Base-by-base conservation (phyloP, 2,113 vertebrate genomes). In the Chloropsis cyanopogon region DNA sequence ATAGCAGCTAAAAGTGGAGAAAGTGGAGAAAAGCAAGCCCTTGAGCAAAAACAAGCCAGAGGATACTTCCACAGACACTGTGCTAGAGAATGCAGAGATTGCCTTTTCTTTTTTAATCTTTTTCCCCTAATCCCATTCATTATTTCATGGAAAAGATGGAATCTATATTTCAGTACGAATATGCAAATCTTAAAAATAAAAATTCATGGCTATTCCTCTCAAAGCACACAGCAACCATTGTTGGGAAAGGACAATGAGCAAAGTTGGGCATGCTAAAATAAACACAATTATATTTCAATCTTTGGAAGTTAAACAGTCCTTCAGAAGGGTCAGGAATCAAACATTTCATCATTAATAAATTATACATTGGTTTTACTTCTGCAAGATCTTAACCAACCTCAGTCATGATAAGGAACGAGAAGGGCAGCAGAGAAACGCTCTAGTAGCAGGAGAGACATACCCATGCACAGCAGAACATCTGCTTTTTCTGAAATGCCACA, bases 281-380 rank as follows among this genome's bases (percentile, higher is more conserved):
- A 72, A 56, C 14, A 19, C 39, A 53, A 73, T 66, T 86, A 11
- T 59, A 87, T 91, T 84, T 85, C 75, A 90, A 18, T 59, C 59
- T 80, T 60, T 76, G 42, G 13, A 87, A 88, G 14, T 42, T 63
- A 66, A 95, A 73, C n/a, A 72, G 46, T 65, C 66, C 59, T 94
- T 95, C 63, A 50, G 69, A 84, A 82, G 16, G 25, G 35, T 81
- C 72, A 75, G 60, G 66, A 92, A 87, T 46, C 49, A 82, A 89
- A 35, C 1, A 1, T 61, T 76, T 77, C 37, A 80, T 61, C 44
- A 53, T 3, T 1, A 85, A 56, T 18, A 1, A 57, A 47, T 65
- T 56, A 76, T 71, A 71, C 8, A 61, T 53, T 31, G 11, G 39
- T 25, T 89, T 95, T 87, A 44, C 70, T 82, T 76, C 54, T 82